phyloP scores from a whole-genome alignment of 2,797 vertebrate species.

The Meda fulgida region DNA sequence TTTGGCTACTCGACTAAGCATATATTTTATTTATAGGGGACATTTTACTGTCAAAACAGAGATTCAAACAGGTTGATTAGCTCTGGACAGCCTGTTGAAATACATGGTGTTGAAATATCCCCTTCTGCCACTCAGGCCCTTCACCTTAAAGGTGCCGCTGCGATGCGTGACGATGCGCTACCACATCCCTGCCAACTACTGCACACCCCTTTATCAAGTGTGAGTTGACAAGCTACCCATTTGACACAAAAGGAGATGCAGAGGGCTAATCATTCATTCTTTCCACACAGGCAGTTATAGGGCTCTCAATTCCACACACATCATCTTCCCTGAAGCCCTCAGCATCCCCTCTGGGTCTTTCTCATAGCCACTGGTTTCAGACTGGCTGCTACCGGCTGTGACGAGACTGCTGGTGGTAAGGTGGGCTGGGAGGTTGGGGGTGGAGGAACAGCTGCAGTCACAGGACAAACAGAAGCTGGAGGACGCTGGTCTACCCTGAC shows the following conservation, averaged over 20 bases:
- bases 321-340: conserved; percentile 22
- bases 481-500: conserved; percentile 37
- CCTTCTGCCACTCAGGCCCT: conserved; percentile 19
- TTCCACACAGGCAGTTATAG: conserved; percentile 49
- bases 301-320: conserved; percentile 23
- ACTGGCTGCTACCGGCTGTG: conserved; percentile 42
- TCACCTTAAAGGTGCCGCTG: conserved; percentile 42
- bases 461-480: conserved; percentile 49
- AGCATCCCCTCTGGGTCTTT: conserved; percentile 28
- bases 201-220: conserved; percentile 60
- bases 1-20: not conserved
- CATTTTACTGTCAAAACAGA: conserved; percentile 6
- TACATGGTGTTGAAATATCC: conserved; percentile 12
- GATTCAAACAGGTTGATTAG: not conserved
- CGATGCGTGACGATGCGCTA: conserved; percentile 11
- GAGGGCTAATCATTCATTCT: conserved; percentile 56
- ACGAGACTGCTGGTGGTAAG: conserved; percentile 36
- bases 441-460: conserved; percentile 57
- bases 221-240: conserved; percentile 55
- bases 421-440: not conserved
- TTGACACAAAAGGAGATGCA: conserved; percentile 49
- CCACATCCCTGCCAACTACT: conserved; percentile 35
- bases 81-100: conserved; percentile 4
- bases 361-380: conserved; percentile 32
- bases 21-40: conserved; percentile 13